phyloP scores from a whole-genome alignment of 2,888 invertebrate species.

The Tinea trinotella region DNA sequence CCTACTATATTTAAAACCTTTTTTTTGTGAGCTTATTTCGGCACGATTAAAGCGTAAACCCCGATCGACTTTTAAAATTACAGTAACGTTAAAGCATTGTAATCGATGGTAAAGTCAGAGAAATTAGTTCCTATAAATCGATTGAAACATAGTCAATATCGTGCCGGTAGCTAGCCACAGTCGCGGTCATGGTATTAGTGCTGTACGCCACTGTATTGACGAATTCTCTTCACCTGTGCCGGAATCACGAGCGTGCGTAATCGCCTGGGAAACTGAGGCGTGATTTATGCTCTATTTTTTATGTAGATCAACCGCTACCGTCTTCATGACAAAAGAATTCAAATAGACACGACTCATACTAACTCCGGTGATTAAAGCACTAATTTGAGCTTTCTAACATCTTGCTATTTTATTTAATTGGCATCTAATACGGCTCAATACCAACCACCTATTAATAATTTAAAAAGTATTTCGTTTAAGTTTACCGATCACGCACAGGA shows the following conservation, averaged over 20 bases:
- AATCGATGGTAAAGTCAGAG: conserved; percentile 19
- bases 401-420: too few relatives aligned
- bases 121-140: conserved; percentile 22
- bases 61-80: neutral
- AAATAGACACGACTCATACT: neutral
- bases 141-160: conserved; percentile 21
- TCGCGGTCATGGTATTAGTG: conserved; percentile 15
- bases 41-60: neutral
- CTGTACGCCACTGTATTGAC: neutral
- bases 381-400: too few relatives aligned
- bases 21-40: neutral
- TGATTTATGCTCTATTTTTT: conserved; percentile 35
- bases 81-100: conserved; percentile 4
- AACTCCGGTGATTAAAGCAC: neutral
- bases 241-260: conserved; percentile 32
- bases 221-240: conserved; percentile 26
- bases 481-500: neutral
- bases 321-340: conserved; percentile 25
- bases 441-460: too few relatives aligned
- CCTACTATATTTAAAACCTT: too few relatives aligned
- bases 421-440: too few relatives aligned
- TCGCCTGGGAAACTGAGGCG: conserved; percentile 34
- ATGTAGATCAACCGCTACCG: conserved; percentile 32
- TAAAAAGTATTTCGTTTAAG: neutral
- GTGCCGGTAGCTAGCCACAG: conserved; percentile 5